These are phyloP conservation scores for Cinclus cinclus DNA, from an alignment of 2,113 vertebrate species.

Conservation along the genomic window DNA sequence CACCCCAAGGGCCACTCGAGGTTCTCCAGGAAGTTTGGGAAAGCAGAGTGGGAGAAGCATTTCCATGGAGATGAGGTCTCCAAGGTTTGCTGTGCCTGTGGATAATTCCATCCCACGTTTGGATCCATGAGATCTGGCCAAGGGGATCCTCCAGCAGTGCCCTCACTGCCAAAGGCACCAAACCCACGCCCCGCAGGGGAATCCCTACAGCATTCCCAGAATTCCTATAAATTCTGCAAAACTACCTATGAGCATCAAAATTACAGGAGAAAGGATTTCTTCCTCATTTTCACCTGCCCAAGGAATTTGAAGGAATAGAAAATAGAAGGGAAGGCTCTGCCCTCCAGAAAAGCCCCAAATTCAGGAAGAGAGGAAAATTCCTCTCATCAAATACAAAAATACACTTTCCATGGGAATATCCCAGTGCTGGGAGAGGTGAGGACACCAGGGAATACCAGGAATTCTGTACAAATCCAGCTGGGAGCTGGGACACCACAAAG, in stretches of 20 bases:
- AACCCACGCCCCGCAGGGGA: not conserved
- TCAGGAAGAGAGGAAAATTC: not conserved
- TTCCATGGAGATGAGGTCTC: not conserved
- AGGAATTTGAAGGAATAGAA: not conserved
- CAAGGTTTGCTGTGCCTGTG: not conserved
- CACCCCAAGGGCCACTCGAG: not conserved
- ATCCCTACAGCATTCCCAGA: not conserved
- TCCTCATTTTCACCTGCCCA: not conserved
- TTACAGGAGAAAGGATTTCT: not conserved
- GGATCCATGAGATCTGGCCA: not conserved
- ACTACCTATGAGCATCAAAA: not conserved
- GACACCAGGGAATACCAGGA: not conserved
- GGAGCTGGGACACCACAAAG: not conserved
- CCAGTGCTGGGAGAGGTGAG: not conserved
- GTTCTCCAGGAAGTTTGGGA: not conserved
- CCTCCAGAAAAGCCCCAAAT: not conserved
- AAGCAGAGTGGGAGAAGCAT: accelerated
- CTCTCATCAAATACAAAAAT: slow-evolving; percentile 3
- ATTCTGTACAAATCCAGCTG: not conserved
- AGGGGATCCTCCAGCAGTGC: accelerated
- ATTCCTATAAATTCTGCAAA: not conserved
- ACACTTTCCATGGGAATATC: not conserved
- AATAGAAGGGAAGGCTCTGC: not conserved
- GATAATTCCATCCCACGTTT: accelerated
- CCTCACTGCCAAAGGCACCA: not conserved